A percentile compares a stretch with the other conserved stretches of the same genome.
Conservation (phyloP, 2,797 vertebrate species). For the Sebastiscus tertius region DNA sequence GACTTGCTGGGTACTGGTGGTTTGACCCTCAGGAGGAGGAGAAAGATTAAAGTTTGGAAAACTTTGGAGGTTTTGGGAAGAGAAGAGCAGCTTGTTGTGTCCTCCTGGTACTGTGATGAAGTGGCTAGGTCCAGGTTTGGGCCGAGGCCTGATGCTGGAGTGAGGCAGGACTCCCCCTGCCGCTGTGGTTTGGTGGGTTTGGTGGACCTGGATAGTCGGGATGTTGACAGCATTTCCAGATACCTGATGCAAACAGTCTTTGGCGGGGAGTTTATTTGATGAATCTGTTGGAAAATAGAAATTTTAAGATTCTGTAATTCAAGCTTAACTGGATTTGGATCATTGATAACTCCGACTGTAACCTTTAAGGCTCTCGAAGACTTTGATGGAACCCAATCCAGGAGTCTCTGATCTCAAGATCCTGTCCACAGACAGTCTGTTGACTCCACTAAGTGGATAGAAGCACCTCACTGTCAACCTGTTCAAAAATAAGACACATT, state of each 20-base stretch:
- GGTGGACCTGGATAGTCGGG: background rate
- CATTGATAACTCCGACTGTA: background rate
- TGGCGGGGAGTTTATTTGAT: background rate
- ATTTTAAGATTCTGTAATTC: background rate
- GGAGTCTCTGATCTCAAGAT: conserved; percentile 26
- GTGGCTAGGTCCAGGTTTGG: background rate
- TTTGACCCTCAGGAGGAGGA: background rate
- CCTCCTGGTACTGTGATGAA: conserved; percentile 1
- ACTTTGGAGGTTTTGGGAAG: background rate
- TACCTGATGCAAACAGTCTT: conserved; percentile 1
- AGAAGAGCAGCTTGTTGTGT: background rate
- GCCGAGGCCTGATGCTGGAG: background rate
- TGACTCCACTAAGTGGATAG: conserved; percentile 75
- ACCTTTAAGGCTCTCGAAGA: conserved; percentile 53
- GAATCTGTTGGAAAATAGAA: conserved; percentile 2
- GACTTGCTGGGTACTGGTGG: background rate
- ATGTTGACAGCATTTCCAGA: background rate
- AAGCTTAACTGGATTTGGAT: background rate
- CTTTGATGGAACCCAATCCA: conserved; percentile 59
- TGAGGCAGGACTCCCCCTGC: background rate
- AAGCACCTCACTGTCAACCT: conserved; percentile 83
- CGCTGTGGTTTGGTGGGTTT: background rate
- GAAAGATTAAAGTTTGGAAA: background rate
- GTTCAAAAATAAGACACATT: background rate
- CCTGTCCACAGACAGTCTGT: conserved; percentile 52